A percentile compares a stretch with the other conserved stretches of the same genome.
phyloP scores from a whole-genome alignment of 92 coral and sea anemone genomes.

The Porites divaricata region DNA sequence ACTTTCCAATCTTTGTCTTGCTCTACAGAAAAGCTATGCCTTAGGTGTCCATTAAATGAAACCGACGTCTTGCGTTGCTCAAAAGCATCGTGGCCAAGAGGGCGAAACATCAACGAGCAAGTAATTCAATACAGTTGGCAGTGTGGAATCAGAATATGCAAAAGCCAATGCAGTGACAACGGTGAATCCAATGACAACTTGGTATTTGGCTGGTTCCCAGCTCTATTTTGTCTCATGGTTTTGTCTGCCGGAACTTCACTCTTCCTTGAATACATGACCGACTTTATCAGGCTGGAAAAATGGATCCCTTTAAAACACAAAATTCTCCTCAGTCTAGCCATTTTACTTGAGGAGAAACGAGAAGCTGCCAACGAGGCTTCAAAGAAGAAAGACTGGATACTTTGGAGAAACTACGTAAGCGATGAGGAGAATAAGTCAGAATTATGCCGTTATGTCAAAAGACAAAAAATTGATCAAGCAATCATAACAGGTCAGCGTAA shows the following conservation, averaged over 20 bases:
- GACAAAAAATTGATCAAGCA: constrained; percentile 8
- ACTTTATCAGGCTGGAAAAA: constrained; percentile 15
- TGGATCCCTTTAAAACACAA: constrained; percentile 6
- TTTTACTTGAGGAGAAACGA: background rate
- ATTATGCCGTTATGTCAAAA: background rate
- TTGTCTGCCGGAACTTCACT: background rate
- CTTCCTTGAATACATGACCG: constrained; percentile 11
- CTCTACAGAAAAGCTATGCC: background rate
- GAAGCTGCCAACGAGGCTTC: constrained; percentile 1
- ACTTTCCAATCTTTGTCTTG: background rate
- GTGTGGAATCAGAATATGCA: constrained; percentile 14
- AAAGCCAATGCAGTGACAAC: constrained; percentile 2
- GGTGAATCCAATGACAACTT: constrained; percentile 11
- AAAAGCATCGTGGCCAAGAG: background rate
- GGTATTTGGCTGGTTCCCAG: constrained; percentile 1
- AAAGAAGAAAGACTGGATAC: background rate
- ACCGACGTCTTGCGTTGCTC: constrained; percentile 12
- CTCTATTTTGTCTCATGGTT: constrained; percentile 3
- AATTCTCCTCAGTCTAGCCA: constrained; percentile 4
- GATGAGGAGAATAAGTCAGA: background rate
- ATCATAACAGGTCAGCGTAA: constrained; percentile 6
- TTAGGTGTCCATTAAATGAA: background rate
- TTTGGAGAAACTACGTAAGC: background rate
- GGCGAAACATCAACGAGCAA: background rate
- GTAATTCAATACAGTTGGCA: background rate